A percentile compares a stretch with the other conserved stretches of the same genome.
Conservation (phyloP, 1,140 invertebrate species). For the Acromyrmex heyeri region DNA sequence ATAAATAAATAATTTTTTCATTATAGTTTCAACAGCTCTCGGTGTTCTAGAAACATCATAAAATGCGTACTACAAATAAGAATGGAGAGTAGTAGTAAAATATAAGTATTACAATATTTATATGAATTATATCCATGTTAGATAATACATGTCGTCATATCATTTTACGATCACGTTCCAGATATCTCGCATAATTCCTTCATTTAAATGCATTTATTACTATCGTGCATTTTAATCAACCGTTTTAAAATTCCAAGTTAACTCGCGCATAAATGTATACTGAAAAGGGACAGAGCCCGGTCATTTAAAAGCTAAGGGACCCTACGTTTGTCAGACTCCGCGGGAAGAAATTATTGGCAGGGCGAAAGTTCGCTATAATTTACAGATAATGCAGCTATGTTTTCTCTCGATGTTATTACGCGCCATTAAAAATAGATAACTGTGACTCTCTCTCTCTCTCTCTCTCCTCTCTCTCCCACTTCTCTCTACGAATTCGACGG, state of each 20-base stretch:
- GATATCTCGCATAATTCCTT: constrained; percentile 21
- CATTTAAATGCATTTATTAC: constrained; percentile 19
- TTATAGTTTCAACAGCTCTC: not conserved
- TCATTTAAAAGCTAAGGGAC: constrained; percentile 25
- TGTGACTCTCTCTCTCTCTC: not conserved
- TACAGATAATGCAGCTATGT: constrained; percentile 43
- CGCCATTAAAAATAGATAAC: constrained; percentile 74
- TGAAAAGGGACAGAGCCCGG: constrained; percentile 19
- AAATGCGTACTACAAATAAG: not conserved
- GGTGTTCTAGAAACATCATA: too few relatives aligned
- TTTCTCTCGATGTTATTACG: constrained; percentile 72
- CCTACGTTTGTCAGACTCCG: not conserved
- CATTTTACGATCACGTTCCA: not conserved
- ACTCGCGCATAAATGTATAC: constrained; percentile 34
- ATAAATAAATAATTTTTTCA: constrained; percentile 1
- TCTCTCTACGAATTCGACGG: not conserved
- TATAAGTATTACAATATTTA: constrained; percentile 10
- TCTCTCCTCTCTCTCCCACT: not conserved
- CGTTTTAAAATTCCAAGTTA: constrained; percentile 45
- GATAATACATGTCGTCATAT: not conserved
- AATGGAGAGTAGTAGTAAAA: not conserved
- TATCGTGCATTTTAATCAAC: constrained; percentile 16
- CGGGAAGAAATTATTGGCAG: constrained; percentile 32
- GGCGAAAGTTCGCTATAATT: constrained; percentile 36
- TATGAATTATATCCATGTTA: not conserved